These are phyloP conservation scores for fruit fly (Drosophila melanogaster) DNA, from an alignment of 1,140 invertebrate genomes.

Conservation along the genomic window DNA sequence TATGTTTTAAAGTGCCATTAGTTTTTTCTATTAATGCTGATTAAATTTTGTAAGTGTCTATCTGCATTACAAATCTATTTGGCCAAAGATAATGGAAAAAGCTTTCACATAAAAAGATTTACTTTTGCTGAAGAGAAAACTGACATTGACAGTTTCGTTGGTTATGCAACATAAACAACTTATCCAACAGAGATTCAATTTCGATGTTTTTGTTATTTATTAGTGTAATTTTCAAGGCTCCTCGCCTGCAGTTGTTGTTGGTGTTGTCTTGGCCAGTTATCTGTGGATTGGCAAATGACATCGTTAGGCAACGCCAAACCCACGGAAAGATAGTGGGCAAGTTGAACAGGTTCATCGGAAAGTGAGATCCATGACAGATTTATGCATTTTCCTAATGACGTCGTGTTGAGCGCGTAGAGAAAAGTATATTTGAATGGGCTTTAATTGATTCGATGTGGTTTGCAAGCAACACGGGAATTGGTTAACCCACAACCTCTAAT, in stretches of 20 bases:
- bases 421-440: slow-evolving; percentile 19
- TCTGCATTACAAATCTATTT: slow-evolving; percentile 21
- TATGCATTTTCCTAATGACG: slow-evolving; percentile 44
- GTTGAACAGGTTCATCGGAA: slow-evolving; percentile 30
- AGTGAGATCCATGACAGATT: slow-evolving; percentile 32
- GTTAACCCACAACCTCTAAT: slow-evolving; percentile 7
- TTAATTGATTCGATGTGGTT: slow-evolving; percentile 34
- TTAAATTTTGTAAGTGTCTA: neutral
- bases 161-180: slow-evolving; percentile 26
- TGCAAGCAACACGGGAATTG: slow-evolving; percentile 5
- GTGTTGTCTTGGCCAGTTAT: slow-evolving; percentile 34
- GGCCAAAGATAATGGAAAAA: slow-evolving; percentile 20
- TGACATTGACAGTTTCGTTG: slow-evolving; percentile 31
- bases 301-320: slow-evolving; percentile 39
- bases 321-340: slow-evolving; percentile 12
- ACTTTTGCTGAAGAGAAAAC: slow-evolving; percentile 17
- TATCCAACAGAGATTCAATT: slow-evolving; percentile 16
- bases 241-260: slow-evolving; percentile 18
- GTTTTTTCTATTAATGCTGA: too few species aligned
- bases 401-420: slow-evolving; percentile 8
- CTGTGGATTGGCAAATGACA: slow-evolving; percentile 43
- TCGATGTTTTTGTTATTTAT: slow-evolving; percentile 22
- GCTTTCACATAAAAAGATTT: slow-evolving; percentile 35
- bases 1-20: neutral
- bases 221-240: slow-evolving; percentile 39